phyloP scores from a whole-genome alignment of 1,140 invertebrate genomes.

The Panonychus citri region DNA sequence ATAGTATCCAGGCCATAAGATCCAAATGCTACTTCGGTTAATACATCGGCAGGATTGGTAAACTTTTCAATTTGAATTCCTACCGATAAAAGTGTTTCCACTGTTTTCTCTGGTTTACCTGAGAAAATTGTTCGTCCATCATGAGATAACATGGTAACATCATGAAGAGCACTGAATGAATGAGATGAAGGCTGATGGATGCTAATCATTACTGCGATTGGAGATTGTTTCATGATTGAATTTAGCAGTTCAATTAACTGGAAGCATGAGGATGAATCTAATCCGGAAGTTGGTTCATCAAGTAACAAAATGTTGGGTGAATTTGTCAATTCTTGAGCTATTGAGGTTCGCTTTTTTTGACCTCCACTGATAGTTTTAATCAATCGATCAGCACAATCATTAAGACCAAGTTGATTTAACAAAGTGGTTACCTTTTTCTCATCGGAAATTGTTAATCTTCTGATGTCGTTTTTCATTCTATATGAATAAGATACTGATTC shows the following conservation, averaged over 20 bases:
- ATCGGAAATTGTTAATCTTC: too few relatives aligned
- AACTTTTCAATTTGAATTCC: neutral
- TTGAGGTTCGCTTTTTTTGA: conserved; percentile 4
- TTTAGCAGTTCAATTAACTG: neutral
- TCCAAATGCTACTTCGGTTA: neutral
- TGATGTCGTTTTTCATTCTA: conserved; percentile 41
- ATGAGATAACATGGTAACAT: neutral
- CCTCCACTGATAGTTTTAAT: neutral
- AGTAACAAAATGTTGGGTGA: conserved; percentile 2
- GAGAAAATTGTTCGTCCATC: conserved; percentile 1
- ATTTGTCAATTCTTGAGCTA: conserved; percentile 4
- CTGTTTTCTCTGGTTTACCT: neutral
- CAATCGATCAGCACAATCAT: neutral
- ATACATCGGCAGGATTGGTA: conserved; percentile 5
- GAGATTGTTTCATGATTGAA: neutral
- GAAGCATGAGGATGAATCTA: neutral
- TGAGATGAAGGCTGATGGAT: conserved; percentile 6
- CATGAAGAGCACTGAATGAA: conserved; percentile 3
- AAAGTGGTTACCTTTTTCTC: neutral
- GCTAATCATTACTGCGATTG: conserved; percentile 2
- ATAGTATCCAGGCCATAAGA: neutral
- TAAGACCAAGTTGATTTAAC: neutral
- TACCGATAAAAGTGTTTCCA: neutral
- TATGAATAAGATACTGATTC: conserved; percentile 77
- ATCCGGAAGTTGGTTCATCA: conserved; percentile 8